Evolutionary conservation across 2,113 vertebrate genomes (phyloP).

Genomic region (Progne subis): DNA sequence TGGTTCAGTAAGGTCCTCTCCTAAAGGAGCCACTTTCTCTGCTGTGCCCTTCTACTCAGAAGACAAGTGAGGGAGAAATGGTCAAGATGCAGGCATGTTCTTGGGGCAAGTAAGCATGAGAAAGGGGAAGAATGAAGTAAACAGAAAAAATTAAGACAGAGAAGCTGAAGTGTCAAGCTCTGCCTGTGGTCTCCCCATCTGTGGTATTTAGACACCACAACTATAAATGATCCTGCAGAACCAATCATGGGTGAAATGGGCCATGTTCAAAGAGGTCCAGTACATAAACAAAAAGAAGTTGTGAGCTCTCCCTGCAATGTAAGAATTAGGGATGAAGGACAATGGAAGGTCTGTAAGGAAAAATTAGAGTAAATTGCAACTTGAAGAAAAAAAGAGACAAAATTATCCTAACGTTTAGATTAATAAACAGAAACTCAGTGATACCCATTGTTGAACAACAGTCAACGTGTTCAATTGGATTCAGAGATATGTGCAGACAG

Average conservation of each 20-base stretch:
- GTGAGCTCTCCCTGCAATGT: background rate
- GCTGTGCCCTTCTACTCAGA: background rate
- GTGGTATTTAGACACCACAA: background rate
- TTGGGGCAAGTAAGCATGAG: background rate
- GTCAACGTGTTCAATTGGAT: background rate
- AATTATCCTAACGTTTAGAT: background rate
- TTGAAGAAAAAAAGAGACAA: background rate
- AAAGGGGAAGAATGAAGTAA: background rate
- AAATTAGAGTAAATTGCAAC: background rate
- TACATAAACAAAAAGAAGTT: background rate
- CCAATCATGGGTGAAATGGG: background rate
- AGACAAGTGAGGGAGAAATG: background rate
- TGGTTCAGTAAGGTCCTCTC: background rate
- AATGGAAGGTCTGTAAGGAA: background rate
- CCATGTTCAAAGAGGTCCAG: background rate
- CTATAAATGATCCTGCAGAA: background rate
- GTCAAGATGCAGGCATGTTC: background rate
- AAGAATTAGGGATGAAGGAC: background rate
- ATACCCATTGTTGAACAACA: background rate
- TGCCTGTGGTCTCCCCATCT: background rate
- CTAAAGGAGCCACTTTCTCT: background rate
- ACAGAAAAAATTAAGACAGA: background rate
- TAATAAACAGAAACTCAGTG: background rate
- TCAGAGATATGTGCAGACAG: background rate
- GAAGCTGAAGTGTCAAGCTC: background rate